These are phyloP conservation scores for Catagonus wagneri DNA, from an alignment of 2,113 vertebrate species.

Conservation along the genomic window DNA sequence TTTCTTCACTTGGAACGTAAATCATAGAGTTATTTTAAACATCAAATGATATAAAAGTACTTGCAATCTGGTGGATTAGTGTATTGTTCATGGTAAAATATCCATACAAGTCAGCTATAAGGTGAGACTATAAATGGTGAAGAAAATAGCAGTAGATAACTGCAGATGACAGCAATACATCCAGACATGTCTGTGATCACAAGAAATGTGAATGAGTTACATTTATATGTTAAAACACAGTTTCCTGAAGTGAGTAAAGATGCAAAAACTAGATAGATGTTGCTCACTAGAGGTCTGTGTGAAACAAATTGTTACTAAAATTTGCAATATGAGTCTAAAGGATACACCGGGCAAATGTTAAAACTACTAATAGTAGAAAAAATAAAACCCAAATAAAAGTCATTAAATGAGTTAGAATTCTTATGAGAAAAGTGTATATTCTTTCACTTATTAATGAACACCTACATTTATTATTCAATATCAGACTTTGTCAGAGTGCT, in stretches of 20 bases:
- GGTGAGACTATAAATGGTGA: not conserved
- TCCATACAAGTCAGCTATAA: not conserved
- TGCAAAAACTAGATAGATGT: not conserved
- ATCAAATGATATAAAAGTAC: not conserved
- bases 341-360: not conserved
- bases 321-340: not conserved
- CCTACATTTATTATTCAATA: not conserved
- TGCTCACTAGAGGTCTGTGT: not conserved
- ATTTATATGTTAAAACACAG: not conserved
- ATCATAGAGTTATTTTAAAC: not conserved
- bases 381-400: not conserved
- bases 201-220: not conserved
- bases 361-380: not conserved
- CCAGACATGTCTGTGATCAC: not conserved
- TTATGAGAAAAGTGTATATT: not conserved
- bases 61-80: not conserved
- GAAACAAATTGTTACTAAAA: not conserved
- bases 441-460: not conserved
- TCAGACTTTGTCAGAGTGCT: not conserved
- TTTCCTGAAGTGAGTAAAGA: not conserved
- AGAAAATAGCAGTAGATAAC: not conserved
- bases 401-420: not conserved
- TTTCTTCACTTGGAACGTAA: not conserved
- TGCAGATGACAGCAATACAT: not conserved
- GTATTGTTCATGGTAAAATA: not conserved